Conservation (phyloP, 2,113 vertebrate genomes). For the Acrocephalus kingi region DNA sequence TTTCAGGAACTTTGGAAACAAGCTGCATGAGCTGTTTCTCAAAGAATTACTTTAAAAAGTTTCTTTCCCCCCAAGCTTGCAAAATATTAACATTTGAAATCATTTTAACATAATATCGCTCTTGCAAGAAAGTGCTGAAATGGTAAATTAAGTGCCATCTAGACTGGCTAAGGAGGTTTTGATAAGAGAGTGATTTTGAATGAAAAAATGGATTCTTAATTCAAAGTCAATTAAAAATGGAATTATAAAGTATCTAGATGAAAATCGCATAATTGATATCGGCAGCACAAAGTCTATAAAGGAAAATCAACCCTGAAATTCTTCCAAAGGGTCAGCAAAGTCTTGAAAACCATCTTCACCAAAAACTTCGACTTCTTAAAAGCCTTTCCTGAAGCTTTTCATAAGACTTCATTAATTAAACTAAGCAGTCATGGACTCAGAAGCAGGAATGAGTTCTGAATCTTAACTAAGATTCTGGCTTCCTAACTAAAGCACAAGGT, state of each 20-base stretch:
- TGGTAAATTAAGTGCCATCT: conserved; percentile 61
- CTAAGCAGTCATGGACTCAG: not conserved
- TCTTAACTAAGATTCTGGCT: not conserved
- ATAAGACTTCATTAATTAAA: conserved; percentile 8
- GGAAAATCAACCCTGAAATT: conserved; percentile 53
- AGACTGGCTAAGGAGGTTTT: conserved; percentile 26
- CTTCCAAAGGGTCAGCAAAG: conserved; percentile 41
- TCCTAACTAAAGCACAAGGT: not conserved
- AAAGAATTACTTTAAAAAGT: not conserved
- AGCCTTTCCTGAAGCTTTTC: conserved; percentile 12
- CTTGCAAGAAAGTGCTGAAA: conserved; percentile 42
- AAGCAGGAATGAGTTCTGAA: not conserved
- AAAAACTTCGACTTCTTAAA: conserved; percentile 1
- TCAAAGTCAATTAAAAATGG: conserved; percentile 63
- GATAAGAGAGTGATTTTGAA: conserved; percentile 56
- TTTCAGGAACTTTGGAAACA: not conserved
- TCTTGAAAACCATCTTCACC: conserved; percentile 9
- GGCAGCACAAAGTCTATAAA: conserved; percentile 35
- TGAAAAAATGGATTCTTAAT: conserved; percentile 48
- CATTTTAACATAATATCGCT: not conserved
- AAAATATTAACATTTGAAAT: conserved; percentile 51
- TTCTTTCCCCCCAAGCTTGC: not conserved
- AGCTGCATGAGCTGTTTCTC: not conserved
- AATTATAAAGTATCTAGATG: conserved; percentile 54
- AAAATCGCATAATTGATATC: conserved; percentile 48